Conservation (phyloP, 2,888 invertebrate genomes). For the Caradrina kadenii region DNA sequence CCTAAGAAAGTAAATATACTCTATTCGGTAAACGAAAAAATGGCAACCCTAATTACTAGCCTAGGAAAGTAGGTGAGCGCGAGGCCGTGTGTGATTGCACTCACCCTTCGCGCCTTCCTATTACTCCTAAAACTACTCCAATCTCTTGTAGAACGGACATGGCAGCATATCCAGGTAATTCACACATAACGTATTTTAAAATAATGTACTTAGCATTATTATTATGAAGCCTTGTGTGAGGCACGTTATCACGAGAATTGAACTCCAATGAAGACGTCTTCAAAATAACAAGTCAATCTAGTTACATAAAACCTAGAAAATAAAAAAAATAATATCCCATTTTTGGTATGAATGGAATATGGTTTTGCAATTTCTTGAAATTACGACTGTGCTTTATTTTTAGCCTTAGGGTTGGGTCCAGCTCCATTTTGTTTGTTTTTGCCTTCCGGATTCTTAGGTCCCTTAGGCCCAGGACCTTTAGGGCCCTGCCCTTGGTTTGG, state of each 20-base stretch:
- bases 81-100: background rate
- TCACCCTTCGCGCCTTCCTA: background rate
- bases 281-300: conserved; percentile 55
- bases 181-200: conserved; percentile 27
- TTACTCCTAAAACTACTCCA: background rate
- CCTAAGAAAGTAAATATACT: too few relatives aligned
- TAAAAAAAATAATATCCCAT: conserved; percentile 10
- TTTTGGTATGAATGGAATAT: conserved; percentile 15
- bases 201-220: conserved; percentile 18
- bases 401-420: conserved; percentile 42
- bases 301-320: conserved; percentile 30
- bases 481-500: conserved; percentile 62
- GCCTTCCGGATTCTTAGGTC: conserved; percentile 45
- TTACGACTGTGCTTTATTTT: conserved; percentile 49
- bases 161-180: conserved; percentile 12
- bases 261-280: conserved; percentile 36
- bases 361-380: conserved; percentile 5
- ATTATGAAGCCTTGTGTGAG: conserved; percentile 40
- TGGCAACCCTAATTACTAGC: background rate
- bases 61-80: conserved; percentile 1
- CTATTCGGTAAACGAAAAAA: too few relatives aligned
- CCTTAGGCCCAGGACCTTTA: conserved; percentile 66
- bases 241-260: conserved; percentile 58
- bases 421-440: conserved; percentile 57
- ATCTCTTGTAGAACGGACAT: conserved; percentile 4